phyloP scores from a whole-genome alignment of 2,113 vertebrate genomes.

The Noturus placidus region DNA sequence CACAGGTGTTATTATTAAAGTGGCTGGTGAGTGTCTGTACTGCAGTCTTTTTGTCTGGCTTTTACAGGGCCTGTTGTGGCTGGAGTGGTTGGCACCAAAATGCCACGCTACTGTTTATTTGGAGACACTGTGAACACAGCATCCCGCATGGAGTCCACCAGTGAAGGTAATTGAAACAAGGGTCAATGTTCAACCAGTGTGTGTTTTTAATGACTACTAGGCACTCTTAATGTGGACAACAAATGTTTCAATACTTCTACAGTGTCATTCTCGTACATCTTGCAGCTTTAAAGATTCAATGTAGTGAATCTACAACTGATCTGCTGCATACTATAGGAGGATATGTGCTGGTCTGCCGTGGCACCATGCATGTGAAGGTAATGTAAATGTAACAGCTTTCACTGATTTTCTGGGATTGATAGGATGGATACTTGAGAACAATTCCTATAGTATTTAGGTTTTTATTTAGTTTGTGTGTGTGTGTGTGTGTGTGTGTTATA shows the following conservation, averaged over 20 bases:
- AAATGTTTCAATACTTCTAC: background rate
- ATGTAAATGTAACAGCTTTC: background rate
- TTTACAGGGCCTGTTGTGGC: conserved; percentile 75
- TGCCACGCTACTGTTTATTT: conserved; percentile 80
- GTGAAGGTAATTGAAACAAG: conserved; percentile 69
- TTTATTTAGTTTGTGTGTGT: background rate
- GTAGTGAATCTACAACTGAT: conserved; percentile 71
- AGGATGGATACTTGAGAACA: background rate
- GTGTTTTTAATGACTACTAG: background rate
- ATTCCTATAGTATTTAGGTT: background rate
- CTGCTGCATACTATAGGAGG: conserved; percentile 69
- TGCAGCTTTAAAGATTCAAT: conserved; percentile 76
- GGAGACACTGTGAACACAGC: conserved; percentile 79
- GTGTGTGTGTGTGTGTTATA: background rate
- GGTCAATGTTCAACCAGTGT: background rate
- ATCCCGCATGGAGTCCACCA: conserved; percentile 79
- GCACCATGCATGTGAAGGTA: conserved; percentile 74
- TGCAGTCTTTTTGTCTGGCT: conserved; percentile 10
- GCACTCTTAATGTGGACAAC: background rate
- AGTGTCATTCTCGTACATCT: background rate
- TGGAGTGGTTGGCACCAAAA: conserved; percentile 79
- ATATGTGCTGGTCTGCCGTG: conserved; percentile 72
- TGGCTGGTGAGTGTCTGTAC: background rate
- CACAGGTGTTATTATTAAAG: background rate
- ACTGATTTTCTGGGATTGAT: background rate